A percentile compares a stretch with the other conserved stretches of the same genome.
Conservation (phyloP, 2,797 vertebrate genomes). For the Neostethus bicornis region DNA sequence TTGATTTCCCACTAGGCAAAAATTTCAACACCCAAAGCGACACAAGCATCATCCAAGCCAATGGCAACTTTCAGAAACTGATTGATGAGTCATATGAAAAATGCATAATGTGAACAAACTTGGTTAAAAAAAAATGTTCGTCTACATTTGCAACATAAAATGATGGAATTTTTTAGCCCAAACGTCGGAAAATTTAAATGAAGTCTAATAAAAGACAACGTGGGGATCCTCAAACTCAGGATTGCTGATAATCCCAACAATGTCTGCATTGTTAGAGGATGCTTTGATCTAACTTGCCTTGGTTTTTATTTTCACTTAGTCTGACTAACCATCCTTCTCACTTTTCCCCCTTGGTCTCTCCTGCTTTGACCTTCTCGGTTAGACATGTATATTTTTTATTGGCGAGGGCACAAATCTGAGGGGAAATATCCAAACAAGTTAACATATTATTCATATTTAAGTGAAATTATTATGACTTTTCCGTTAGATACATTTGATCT, state of each 20-base stretch:
- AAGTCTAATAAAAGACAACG: no score
- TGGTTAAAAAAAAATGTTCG: no score
- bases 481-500: not conserved
- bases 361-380: constrained; percentile 38
- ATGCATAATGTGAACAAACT: no score
- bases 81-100: no score
- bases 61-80: no score
- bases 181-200: no score
- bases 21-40: no score
- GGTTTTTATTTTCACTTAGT: constrained; percentile 23
- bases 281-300: constrained; percentile 38
- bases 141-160: no score
- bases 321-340: constrained; percentile 8
- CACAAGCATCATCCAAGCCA: no score
- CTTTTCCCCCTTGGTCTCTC: constrained; percentile 16
- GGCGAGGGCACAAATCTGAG: constrained; percentile 19
- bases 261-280: constrained; percentile 23
- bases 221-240: no score
- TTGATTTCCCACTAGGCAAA: no score
- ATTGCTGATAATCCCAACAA: not conserved
- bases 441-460: not conserved
- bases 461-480: not conserved
- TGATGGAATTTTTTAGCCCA: no score
- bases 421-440: not conserved
- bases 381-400: constrained; percentile 20